Conservation (phyloP, 2,797 vertebrate genomes). For the Acipenser oxyrinchus region DNA sequence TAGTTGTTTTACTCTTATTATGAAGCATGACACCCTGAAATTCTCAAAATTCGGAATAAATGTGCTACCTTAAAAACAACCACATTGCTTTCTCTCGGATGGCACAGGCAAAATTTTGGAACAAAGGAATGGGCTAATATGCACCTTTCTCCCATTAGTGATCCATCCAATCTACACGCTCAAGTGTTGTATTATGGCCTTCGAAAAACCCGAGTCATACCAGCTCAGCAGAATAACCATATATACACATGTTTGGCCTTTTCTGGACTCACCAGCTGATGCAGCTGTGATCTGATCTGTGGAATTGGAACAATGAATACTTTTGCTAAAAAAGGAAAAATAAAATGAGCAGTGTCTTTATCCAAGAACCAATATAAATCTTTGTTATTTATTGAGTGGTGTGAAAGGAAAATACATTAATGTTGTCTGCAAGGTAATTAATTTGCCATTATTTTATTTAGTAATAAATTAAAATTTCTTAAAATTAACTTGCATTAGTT, state of each 20-base stretch:
- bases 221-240: conserved; percentile 67
- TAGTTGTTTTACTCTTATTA: no score
- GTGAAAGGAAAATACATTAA: no score
- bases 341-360: no score
- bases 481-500: no score
- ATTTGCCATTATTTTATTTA: no score
- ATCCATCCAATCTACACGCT: conserved; percentile 30
- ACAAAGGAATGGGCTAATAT: conserved; percentile 43
- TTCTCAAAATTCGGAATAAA: neutral
- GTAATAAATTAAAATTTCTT: no score
- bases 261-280: conserved; percentile 66
- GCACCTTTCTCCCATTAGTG: conserved; percentile 52
- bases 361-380: no score
- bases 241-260: conserved; percentile 64
- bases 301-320: conserved; percentile 47
- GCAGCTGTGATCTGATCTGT: conserved; percentile 69
- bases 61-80: neutral
- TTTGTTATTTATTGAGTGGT: no score
- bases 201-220: conserved; percentile 20
- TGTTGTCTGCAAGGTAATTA: no score
- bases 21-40: no score
- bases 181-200: conserved; percentile 3
- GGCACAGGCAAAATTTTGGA: conserved; percentile 21
- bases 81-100: conserved; percentile 18
- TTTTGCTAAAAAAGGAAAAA: no score